phyloP scores from a whole-genome alignment of 2,888 invertebrate genomes.

The Tipula helvola region DNA sequence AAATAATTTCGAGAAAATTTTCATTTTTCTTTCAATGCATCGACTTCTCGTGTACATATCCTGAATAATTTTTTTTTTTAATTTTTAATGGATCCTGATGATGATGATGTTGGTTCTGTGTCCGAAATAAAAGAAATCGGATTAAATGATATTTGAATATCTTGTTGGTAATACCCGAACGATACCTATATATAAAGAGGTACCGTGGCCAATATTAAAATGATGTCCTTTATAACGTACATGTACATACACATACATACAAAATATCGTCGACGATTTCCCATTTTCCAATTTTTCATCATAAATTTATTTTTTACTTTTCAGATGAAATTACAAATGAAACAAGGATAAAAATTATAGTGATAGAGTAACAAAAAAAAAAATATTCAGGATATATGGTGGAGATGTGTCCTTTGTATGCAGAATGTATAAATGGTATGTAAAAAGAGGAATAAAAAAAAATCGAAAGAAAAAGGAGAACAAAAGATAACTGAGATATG shows the following conservation, averaged over 20 bases:
- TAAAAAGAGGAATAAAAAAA: not conserved
- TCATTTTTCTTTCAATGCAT: not conserved
- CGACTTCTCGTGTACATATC: not conserved
- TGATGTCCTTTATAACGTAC: not conserved
- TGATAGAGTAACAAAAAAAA: not conserved
- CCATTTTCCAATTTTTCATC: not conserved
- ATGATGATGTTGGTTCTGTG: not conserved
- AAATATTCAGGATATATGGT: not conserved
- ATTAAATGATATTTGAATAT: not conserved
- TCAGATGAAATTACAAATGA: not conserved
- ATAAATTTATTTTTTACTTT: not conserved
- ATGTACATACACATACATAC: not conserved
- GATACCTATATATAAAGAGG: not conserved
- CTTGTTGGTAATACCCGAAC: not conserved
- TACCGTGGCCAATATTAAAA: not conserved
- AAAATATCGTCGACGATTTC: not conserved
- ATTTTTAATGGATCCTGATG: not conserved
- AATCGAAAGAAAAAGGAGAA: not conserved
- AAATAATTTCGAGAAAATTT: not conserved
- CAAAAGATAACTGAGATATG: not conserved
- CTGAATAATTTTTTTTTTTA: not conserved
- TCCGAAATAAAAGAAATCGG: not conserved
- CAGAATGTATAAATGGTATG: not conserved
- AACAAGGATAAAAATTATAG: not conserved
- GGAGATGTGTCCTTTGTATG: not conserved